Percentiles rank a stretch among this genome's conserved stretches.
phyloP scores from a whole-genome alignment of 64 coral and sea anemone genomes.

The Pocillopora damicornis region DNA sequence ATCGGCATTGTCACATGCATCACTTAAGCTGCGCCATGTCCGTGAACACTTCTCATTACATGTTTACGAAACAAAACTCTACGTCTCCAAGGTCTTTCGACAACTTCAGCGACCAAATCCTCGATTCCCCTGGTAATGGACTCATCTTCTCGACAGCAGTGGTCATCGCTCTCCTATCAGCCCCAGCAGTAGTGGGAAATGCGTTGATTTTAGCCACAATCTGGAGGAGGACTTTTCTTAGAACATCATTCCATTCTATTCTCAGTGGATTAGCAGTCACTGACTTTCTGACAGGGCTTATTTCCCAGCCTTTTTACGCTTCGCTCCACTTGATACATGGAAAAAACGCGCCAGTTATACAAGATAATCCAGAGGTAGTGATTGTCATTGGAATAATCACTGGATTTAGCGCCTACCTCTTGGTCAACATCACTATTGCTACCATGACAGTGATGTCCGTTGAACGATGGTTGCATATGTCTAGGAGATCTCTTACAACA shows the following conservation, averaged over 20 bases:
- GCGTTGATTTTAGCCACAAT: neutral
- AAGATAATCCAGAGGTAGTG: too few species aligned
- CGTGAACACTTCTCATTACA: too few species aligned
- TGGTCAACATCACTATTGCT: too few species aligned
- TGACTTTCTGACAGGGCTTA: neutral
- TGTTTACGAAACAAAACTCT: neutral
- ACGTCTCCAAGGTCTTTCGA: too few species aligned
- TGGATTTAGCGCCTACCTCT: too few species aligned
- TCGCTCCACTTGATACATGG: neutral
- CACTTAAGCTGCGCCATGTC: too few species aligned
- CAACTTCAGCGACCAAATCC: too few species aligned
- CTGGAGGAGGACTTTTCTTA: neutral
- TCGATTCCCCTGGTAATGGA: too few species aligned
- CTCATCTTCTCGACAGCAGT: neutral
- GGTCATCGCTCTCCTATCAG: neutral
- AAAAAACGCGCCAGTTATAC: neutral
- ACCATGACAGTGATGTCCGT: neutral
- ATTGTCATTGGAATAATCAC: too few species aligned
- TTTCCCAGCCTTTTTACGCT: neutral
- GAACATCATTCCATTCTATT: neutral
- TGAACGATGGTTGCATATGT: slow-evolving; percentile 4
- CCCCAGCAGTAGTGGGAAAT: neutral
- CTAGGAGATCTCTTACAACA: neutral
- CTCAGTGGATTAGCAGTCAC: neutral
- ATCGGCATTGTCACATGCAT: too few species aligned